Base-by-base conservation (phyloP, 2,888 invertebrate species). In the Pherbina coryleti region DNA sequence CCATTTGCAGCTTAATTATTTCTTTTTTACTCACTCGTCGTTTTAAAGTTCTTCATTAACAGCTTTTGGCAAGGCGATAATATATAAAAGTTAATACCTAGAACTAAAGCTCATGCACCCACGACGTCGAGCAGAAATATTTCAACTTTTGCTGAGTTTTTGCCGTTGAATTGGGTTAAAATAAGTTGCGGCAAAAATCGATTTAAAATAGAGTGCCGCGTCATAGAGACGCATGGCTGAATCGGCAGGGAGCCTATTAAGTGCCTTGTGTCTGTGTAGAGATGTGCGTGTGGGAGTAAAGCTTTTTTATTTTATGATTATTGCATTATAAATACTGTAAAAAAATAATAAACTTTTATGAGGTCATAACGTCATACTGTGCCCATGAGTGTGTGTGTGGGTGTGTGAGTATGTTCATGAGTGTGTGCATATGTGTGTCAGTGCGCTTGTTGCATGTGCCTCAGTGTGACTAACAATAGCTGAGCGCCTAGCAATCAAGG, bases 311-410 rank as follows among this genome's bases (percentile, higher is more conserved):
- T 37, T 62, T 74, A 22, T 72, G 60, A 37, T 72, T 34, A 72
- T 72, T 60, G 34, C 57, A 72, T 72, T 72, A 72, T 60, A 72
- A 72, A 72, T 71, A 57, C 37, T 72, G 31, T 22, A 19, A 19
- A 57, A 60, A 72, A 37, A 72, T 57, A 57, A 57, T 72, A 72
- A 55, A 71, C 57, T 55, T 72, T 57, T 72, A 72, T 57, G 72
- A 72, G 72, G 72, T 72, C 72, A 72, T 60, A 72, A 60, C 34
- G 37, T 73, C 28, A 49, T 34, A 9, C 1, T 28, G 49, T 28
- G 60, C 25, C 11, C 9, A 19, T 22, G 14, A 14, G 31, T 34
- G 57, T 55, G n/a, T 55, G 57, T 57, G 14, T 28, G 51, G 28
- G n/a, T n/a, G 25, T 69, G 49, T 22, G 49, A 9, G 37, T 37